Evolutionary conservation across 2,888 invertebrate genomes (phyloP), one percentile per base, ranked within the genome.

Genomic region (Alloplasta piceator): DNA sequence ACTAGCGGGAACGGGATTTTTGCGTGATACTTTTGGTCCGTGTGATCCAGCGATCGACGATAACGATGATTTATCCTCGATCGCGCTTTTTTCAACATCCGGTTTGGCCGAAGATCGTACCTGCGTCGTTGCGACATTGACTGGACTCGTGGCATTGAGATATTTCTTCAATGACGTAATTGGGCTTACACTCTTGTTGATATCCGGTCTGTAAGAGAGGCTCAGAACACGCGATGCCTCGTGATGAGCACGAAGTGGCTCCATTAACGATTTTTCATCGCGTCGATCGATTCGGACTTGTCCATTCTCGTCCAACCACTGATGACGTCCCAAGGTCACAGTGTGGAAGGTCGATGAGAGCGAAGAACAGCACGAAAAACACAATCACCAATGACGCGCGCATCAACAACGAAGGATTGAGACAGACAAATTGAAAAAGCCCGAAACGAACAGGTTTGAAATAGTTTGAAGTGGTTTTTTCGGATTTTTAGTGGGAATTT

Each of bases 301-400:
- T 86, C 95, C 95, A 93, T 96, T 95, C 93, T 96, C 96, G 92
- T 96, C 96, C 94, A 96, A 94, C 96, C 96, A 96, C 95, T 95
- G 87, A 9, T 70, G 71, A 56, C 82, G 68, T 78, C 56, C 83
- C 39, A 43, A 46, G 64, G 26, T 26, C 26, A 26, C 3, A n/a
- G n/a, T n/a, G n/a, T 26, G 26, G 1, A 26, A 26, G 26, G 26
- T 26, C 26, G 26, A 26, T 26, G 26, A 26, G 26, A 26, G 76
- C 83, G 81, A 43, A 75, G 80, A 26, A 82, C 78, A 85, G 82
- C 78, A 85, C 82, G 85, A 84, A 26, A 26, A 84, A 86, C 82
- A 85, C 85, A 85, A 85, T 86, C 84, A 86, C 82, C 86, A 85
- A 85, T 80, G 82, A 86, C 79, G 80, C 84, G 82, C 75, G 83